Percentiles rank a stretch among this genome's conserved stretches.
These are phyloP conservation scores for Lasioglossum zephyrum DNA, from an alignment of 2,888 invertebrate species.

Conservation along the genomic window DNA sequence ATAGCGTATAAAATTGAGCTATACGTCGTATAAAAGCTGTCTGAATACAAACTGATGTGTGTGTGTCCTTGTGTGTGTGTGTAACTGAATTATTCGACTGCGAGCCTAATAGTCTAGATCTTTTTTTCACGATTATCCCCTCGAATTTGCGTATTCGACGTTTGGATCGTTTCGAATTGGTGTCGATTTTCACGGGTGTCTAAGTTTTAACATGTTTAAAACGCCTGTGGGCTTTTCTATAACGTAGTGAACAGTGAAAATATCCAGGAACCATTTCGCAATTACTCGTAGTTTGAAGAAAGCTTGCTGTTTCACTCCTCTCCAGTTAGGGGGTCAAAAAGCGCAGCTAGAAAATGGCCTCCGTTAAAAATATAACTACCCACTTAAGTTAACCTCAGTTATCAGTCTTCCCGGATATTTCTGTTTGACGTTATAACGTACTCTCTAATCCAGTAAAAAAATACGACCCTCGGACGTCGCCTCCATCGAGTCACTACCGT, in stretches of 20 bases:
- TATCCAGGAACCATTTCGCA: constrained; percentile 26
- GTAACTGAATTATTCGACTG: neutral
- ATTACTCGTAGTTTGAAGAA: neutral
- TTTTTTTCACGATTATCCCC: neutral
- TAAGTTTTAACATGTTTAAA: neutral
- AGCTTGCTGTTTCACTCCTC: neutral
- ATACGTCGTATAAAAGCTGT: constrained; percentile 10
- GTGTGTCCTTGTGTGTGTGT: neutral
- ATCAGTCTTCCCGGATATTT: constrained; percentile 68
- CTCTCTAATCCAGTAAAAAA: constrained; percentile 62
- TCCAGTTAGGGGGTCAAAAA: constrained; percentile 38
- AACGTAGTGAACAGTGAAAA: neutral
- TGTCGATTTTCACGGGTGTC: neutral
- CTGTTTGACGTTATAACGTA: constrained; percentile 53
- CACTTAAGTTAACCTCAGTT: constrained; percentile 54
- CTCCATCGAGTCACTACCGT: neutral
- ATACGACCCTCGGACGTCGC: constrained; percentile 41
- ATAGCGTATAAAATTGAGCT: constrained; percentile 7
- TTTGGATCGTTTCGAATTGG: neutral
- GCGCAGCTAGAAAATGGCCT: constrained; percentile 35
- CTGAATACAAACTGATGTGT: neutral
- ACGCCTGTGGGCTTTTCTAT: neutral
- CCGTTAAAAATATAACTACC: constrained; percentile 51
- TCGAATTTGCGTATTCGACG: neutral
- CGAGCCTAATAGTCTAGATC: neutral